Percentiles rank a stretch among this genome's conserved stretches.
phyloP scores from a whole-genome alignment of 2,797 vertebrate genomes.

The Pitangus sulphuratus region DNA sequence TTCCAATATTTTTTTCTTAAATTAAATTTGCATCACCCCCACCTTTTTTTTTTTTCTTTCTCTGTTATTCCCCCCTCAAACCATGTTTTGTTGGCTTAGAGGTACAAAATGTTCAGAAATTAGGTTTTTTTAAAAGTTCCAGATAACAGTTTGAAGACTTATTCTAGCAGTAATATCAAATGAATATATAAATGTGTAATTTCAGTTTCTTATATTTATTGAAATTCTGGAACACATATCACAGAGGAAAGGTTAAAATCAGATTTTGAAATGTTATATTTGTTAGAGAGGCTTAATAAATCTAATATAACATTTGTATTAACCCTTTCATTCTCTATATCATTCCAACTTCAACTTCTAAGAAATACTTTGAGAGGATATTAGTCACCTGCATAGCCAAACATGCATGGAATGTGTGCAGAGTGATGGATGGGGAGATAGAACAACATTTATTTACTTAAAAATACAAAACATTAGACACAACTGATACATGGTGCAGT shows the following conservation, averaged over 20 bases:
- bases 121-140: background rate
- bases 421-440: background rate
- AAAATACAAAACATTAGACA: background rate
- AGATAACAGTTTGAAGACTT: background rate
- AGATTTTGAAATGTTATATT: background rate
- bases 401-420: background rate
- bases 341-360: background rate
- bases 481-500: background rate
- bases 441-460: background rate
- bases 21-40: accelerated
- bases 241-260: background rate
- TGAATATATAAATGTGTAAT: background rate
- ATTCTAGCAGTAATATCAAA: background rate
- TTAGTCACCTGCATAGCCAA: background rate
- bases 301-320: background rate
- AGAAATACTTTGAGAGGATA: background rate
- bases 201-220: background rate
- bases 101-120: background rate
- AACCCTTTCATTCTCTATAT: background rate
- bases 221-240: background rate
- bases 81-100: background rate
- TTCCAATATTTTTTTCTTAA: background rate
- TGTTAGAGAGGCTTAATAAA: background rate
- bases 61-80: background rate
- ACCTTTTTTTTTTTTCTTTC: accelerated